Base-by-base conservation (phyloP, 2,113 vertebrate genomes). In the Microcebus murinus region DNA sequence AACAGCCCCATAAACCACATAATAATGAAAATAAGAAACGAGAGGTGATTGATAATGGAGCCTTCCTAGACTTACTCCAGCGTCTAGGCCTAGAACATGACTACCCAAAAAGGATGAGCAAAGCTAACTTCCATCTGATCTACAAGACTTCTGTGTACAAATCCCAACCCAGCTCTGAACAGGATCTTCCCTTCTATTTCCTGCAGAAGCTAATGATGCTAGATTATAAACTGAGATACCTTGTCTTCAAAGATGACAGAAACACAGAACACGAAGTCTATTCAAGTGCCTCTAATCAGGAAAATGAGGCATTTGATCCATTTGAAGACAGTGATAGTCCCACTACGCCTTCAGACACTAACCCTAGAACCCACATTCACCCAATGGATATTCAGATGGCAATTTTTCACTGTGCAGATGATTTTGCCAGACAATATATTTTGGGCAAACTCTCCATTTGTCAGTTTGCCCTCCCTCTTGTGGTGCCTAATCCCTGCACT, bases 351-450 rank as follows among this genome's bases (percentile, higher is more conserved):
- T 36, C 29, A 65, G 17, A 36, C 68, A 39, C 61, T 34, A 42
- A n/a, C 34, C 25, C 63, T 39, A 70, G 76, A 4, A 21, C 70
- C 65, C 81, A 74, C 10, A 81, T 99, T 61, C 98, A 99, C 93
- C 98, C 98, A 29, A 98, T 99, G 98, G 98, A 99, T 81, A 94
- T 99, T 87, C 98, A 99, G 84, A 99, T 99, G 98, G 98, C 98
- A 87, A 97, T 98, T 87, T 98, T 98, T 96, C 97, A 98, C 90
- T 98, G 98, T 92, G 98, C 98, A 95, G 98, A 99, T 96, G 83
- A 94, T 73, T 98, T 98, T 74, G 94, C 98, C 8, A 97, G 97
- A 70, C 98, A 98, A 63, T 98, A 97, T 50, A 98, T 99, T 95
- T 96, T 98, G 5, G 94, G 92, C 65, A 99, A 99, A 92, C 95